A percentile compares a stretch with the other conserved stretches of the same genome.
These are phyloP conservation scores for Xyliphius kryptos DNA, from an alignment of 2,113 vertebrate genomes.

Conservation along the genomic window DNA sequence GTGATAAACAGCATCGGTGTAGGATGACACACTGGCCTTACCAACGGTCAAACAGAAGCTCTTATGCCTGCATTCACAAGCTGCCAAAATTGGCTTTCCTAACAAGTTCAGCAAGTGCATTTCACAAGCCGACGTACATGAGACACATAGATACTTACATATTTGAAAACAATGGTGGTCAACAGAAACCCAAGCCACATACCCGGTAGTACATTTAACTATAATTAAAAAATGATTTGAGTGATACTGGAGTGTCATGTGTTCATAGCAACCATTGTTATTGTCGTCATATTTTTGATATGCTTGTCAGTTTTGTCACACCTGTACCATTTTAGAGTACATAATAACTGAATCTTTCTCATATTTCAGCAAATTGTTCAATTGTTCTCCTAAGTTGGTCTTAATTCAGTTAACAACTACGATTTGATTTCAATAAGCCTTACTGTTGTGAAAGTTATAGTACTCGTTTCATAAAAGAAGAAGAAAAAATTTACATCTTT, in stretches of 20 bases:
- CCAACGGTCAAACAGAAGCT: constrained; percentile 55
- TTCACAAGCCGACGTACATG: not conserved
- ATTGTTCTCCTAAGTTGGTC: too few species aligned
- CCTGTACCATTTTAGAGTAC: too few species aligned
- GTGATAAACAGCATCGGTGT: constrained; percentile 70
- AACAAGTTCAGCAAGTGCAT: constrained; percentile 18
- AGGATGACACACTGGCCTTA: constrained; percentile 78
- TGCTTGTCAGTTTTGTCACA: too few species aligned
- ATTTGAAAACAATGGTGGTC: not conserved
- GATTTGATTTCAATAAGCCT: too few species aligned
- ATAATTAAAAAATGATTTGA: constrained; percentile 18
- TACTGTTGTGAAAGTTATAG: too few species aligned
- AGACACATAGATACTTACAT: not conserved
- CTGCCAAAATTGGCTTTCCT: constrained; percentile 6
- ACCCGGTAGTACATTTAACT: constrained; percentile 11
- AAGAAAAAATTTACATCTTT: too few species aligned
- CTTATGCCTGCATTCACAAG: not conserved
- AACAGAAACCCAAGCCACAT: constrained; percentile 4
- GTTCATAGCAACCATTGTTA: too few species aligned
- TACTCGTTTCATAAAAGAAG: too few species aligned
- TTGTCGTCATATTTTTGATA: too few species aligned
- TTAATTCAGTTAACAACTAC: too few species aligned
- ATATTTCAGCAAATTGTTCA: too few species aligned
- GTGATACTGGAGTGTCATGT: constrained; percentile 58
- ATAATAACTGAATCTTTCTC: too few species aligned